Base-by-base conservation (phyloP, 2,888 invertebrate genomes). In the Auanema freiburgensis region DNA sequence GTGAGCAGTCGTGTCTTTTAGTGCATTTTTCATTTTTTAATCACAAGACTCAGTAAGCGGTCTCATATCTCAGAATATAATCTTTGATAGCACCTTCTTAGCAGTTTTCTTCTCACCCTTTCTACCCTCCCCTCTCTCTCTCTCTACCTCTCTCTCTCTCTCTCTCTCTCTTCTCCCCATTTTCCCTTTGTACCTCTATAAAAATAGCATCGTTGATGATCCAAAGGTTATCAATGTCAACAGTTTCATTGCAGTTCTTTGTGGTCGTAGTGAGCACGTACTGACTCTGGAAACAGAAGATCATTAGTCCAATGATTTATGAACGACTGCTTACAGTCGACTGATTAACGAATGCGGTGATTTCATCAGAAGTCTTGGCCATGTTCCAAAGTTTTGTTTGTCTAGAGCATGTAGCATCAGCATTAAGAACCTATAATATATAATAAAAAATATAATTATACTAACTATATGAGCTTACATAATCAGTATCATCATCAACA, bases 401-500 rank as follows among this genome's bases (percentile, higher is more conserved):
- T 1, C 71, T 56, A 5, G 64, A 57, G 46, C 75, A 76, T 11
- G 44, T 43, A 2, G 66, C 51, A 54, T 73, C 72, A 49, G 69
- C 66, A 63, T 72, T 72, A 10, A 66, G 69, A 16, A 74, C 46
- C 73, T 73, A 54, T 33, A 67, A 65, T 16, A 40, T 8, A 57
- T 11, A n/a, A n/a, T n/a, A 52, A 52, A 23, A 46, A 16, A 14
- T 43, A 43, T 14, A 43, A 43, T 43, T n/a, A n/a, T 1, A 1
- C n/a, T n/a, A n/a, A n/a, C n/a, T 50, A 16, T 50, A 51, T 57
- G 62, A 6, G 57, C 70, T 68, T 42, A 73, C 81, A 78, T 87
- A 84, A 85, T 92, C 92, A 6, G 87, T 79, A 1, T 83, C 80
- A 76, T 89, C 87, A 0, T 92, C 91, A 25, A 89, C 85, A 0